phyloP scores from a whole-genome alignment of 2,888 invertebrate genomes.

The Synergus japonicus region DNA sequence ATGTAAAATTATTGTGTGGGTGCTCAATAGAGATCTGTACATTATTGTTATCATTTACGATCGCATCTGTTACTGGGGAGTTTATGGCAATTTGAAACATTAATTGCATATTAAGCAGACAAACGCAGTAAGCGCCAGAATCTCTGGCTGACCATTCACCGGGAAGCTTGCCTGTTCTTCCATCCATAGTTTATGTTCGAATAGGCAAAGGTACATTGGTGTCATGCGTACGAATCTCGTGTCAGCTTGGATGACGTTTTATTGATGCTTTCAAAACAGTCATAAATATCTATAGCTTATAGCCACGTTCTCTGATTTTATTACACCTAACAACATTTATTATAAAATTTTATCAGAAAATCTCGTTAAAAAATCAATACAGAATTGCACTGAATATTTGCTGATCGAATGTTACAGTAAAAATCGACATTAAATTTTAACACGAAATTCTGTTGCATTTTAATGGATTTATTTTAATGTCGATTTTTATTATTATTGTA shows the following conservation, averaged over 20 bases:
- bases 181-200: conserved; percentile 66
- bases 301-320: conserved; percentile 5
- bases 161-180: conserved; percentile 60
- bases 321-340: not conserved
- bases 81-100: conserved; percentile 75
- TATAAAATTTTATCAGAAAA: not conserved
- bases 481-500: too few species aligned
- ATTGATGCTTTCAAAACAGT: conserved; percentile 29
- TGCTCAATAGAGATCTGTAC: conserved; percentile 4
- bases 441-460: too few species aligned
- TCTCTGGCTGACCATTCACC: conserved; percentile 73
- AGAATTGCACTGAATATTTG: not conserved
- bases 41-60: conserved; percentile 27
- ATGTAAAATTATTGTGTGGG: conserved; percentile 4
- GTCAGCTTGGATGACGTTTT: conserved; percentile 52
- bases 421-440: not conserved
- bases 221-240: conserved; percentile 46
- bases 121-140: conserved; percentile 65
- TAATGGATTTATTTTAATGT: too few species aligned
- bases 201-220: conserved; percentile 39
- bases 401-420: not conserved
- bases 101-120: conserved; percentile 76
- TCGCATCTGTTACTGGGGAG: conserved; percentile 66
- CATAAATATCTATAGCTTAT: not conserved
- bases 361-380: not conserved